Base-by-base conservation (phyloP, 2,888 invertebrate species). In the Lithosia quadra region DNA sequence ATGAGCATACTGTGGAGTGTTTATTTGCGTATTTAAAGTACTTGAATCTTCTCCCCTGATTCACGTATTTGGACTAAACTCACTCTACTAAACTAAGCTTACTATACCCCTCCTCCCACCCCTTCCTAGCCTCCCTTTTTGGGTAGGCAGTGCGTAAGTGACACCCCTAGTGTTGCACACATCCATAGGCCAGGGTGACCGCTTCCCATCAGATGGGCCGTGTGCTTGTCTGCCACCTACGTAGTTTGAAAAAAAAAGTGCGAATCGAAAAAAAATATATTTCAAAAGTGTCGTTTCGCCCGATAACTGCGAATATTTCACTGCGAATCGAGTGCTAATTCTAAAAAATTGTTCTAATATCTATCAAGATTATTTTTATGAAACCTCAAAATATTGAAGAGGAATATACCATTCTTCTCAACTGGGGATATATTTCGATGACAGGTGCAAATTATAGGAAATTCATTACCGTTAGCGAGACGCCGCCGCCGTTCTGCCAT, bases 361-460 rank as follows among this genome's bases (percentile, higher is more conserved):
- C 15, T 11, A 24, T 24, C 10, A 13, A 11, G 22, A 56, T 24
- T 15, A 56, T 49, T 21, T 43, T 8, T 53, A 53, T 43, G n/a
- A 24, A 53, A 18, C 18, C 5, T 13, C 28, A 24, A 56, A 36
- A 56, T 7, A 28, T 65, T 13, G 36, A n/a, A 33, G 59, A 34
- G 49, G 8, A 22, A 22, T n/a, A 33, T 43, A 0, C 15, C 8
- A 10, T 1, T 24, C 9, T 13, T 24, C 18, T 18, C 4, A 8
- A 43, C n/a, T 13, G 10, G 18, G 34, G 33, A 59, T 49, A 60
- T 60, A 65, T 49, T 53, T n/a, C 18, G 49, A 21, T 53, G 49
- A 65, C 65, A 59, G 65, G 33, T 59, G 59, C 59, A 34, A 65
- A 65, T 63, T 65, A 65, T 59, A 18, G 65, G 22, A 60, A 60